A percentile compares a stretch with the other conserved stretches of the same genome.
Evolutionary conservation across 30 jellyfish, hydroid and myxozoan species (phyloP).

Genomic region (Sanderia malayensis): DNA sequence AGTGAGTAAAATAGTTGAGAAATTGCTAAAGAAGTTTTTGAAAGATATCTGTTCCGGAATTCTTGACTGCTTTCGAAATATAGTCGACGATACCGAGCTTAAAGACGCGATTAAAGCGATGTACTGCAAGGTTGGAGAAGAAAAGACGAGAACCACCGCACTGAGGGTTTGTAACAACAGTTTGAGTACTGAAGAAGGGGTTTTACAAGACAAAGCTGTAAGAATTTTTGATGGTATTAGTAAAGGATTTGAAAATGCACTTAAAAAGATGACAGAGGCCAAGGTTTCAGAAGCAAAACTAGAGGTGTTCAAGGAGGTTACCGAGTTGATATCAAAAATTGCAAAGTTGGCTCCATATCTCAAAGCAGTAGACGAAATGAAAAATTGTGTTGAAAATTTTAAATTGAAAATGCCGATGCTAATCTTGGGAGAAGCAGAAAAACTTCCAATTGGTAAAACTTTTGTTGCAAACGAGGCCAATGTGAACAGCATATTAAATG

Average conservation of each 20-base stretch:
- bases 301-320: too few species aligned
- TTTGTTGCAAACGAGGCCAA: too few species aligned
- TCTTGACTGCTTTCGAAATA: not conserved
- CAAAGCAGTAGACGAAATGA: too few species aligned
- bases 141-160: not conserved
- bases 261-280: conserved; percentile 18
- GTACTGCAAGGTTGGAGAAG: conserved; percentile 14
- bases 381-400: too few species aligned
- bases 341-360: too few species aligned
- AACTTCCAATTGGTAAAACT: too few species aligned
- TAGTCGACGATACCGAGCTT: not conserved
- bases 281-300: too few species aligned
- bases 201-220: not conserved
- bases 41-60: not conserved
- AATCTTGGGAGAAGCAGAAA: too few species aligned
- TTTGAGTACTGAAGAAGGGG: not conserved
- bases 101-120: conserved; percentile 13
- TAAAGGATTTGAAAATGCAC: conserved; percentile 10
- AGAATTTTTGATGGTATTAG: not conserved
- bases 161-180: not conserved
- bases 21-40: not conserved
- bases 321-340: too few species aligned
- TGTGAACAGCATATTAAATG: too few species aligned
- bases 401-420: too few species aligned
- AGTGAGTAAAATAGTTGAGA: conserved; percentile 11